Evolutionary conservation across 2,797 vertebrate genomes (phyloP), one percentile per base, ranked within the genome.

Genomic region (Sebastiscus tertius): DNA sequence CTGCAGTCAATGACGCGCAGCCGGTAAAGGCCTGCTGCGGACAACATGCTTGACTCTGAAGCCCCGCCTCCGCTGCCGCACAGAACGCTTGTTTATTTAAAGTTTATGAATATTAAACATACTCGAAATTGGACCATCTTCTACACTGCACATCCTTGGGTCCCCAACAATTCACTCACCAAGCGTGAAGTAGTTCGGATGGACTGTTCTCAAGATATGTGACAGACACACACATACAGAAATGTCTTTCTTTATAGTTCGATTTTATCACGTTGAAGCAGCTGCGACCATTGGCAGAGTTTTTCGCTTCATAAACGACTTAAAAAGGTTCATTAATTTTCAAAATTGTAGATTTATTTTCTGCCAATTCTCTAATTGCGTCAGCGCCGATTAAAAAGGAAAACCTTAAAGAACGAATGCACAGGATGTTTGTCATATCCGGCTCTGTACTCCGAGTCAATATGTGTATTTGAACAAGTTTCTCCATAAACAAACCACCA

Each of bases 401-500:
- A 76, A 52, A 22, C 9, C 8, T 56, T n/a, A 26, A 31, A 64
- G 22, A 49, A 16, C 5, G 2, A 54, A 27, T 6, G 4, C 9
- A 22, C 54, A 49, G n/a, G 33, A 1, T 4, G 75, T 31, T 34
- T 65, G 63, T 67, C n/a, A 2, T 18, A 1, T 49, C 46, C 11
- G 1, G 16, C 11, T 54, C 39, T 59, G 27, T 33, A 4, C 61
- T 81, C 16, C n/a, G 34, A 24, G 79, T 77, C 60, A 13, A 70
- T 42, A 16, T 62, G 77, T 64, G 72, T 61, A 7, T 84, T 64
- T 65, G 69, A 77, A 52, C 22, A 24, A n/a, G 27, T 76, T 66
- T 22, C 34, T 71, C 39, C 68, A 16, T 20, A 69, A 83, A 81
- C 73, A 77, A 83, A 86, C 69, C 61, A 26, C 33, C 56, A 26